phyloP scores from a whole-genome alignment of 2,113 vertebrate genomes.

The Oceanodroma tethys region DNA sequence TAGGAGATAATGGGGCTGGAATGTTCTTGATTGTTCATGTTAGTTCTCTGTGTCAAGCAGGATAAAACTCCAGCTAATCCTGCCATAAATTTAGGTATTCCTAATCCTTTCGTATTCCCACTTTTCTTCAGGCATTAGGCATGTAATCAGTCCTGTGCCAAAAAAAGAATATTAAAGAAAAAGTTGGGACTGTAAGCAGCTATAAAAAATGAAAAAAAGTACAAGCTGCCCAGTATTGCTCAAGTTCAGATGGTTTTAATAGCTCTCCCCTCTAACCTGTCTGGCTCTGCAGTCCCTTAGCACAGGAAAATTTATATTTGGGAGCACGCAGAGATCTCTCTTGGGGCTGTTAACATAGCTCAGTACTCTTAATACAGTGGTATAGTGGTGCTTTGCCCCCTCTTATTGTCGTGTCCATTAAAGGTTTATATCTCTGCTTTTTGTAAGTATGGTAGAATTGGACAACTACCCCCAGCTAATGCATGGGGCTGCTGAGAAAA shows the following conservation, averaged over 20 bases:
- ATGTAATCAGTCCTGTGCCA: neutral
- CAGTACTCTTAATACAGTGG: neutral
- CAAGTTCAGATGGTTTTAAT: neutral
- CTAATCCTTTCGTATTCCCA: conserved; percentile 18
- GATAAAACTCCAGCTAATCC: conserved; percentile 22
- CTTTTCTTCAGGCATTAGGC: neutral
- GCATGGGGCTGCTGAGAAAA: neutral
- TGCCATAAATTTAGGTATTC: conserved; percentile 41
- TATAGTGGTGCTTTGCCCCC: neutral
- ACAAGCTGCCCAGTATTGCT: neutral
- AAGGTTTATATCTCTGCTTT: neutral
- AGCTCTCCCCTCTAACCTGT: neutral
- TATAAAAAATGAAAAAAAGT: neutral
- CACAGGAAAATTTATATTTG: neutral
- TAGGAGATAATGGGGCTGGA: conserved; percentile 21
- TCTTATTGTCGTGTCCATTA: neutral
- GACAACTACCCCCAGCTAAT: neutral
- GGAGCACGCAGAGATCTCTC: neutral
- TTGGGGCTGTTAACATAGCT: neutral
- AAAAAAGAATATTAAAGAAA: neutral
- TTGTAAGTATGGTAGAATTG: neutral
- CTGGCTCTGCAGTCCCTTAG: neutral
- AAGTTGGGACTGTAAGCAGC: neutral
- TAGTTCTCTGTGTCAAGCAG: neutral
- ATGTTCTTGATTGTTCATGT: neutral